These are phyloP conservation scores for Eulithis prunata DNA, from an alignment of 2,888 invertebrate species.

Conservation along the genomic window DNA sequence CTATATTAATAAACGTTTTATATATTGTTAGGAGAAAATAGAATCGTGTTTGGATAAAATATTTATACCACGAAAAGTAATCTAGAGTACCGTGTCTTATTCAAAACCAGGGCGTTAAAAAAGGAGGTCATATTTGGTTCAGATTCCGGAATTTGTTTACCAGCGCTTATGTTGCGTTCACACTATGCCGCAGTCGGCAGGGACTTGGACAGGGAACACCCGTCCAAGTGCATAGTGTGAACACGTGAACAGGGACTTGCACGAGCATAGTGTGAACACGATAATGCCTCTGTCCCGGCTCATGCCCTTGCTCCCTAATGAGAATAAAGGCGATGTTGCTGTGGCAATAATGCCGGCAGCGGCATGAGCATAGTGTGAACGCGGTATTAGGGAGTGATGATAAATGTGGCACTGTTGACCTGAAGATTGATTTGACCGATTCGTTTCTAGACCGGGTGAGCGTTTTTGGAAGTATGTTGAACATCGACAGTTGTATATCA, in stretches of 20 bases:
- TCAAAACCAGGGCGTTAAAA: slow-evolving; percentile 23
- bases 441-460: slow-evolving; percentile 23
- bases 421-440: slow-evolving; percentile 23
- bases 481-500: neutral
- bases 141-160: slow-evolving; percentile 34
- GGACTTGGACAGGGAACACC: too few species aligned
- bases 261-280: too few species aligned
- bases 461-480: slow-evolving; percentile 15
- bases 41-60: slow-evolving; percentile 14
- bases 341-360: too few species aligned
- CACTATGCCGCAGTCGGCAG: too few species aligned
- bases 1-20: slow-evolving; percentile 13
- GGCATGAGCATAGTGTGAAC: too few species aligned
- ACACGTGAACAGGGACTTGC: too few species aligned
- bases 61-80: slow-evolving; percentile 33
- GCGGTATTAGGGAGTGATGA: slow-evolving; percentile 20
- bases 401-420: slow-evolving; percentile 30
- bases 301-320: too few species aligned
- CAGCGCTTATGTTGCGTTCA: too few species aligned
- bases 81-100: slow-evolving; percentile 29
- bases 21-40: neutral
- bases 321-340: too few species aligned
- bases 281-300: too few species aligned
- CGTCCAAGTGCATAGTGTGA: too few species aligned
- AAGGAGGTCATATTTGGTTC: slow-evolving; percentile 34